These are phyloP conservation scores for Papilio dardanus DNA, from an alignment of 1,140 invertebrate genomes.

Conservation along the genomic window DNA sequence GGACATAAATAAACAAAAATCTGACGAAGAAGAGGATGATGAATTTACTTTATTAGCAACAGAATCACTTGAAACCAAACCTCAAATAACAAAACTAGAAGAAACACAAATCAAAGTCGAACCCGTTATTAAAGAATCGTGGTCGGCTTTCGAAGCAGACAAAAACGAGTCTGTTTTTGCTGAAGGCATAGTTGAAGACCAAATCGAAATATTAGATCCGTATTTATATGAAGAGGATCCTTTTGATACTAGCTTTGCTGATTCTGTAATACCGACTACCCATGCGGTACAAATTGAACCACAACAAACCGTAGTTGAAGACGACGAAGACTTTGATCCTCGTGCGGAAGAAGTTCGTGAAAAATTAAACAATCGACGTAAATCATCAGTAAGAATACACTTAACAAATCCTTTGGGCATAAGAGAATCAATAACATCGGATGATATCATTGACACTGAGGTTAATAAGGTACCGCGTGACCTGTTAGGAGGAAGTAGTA, in stretches of 20 bases:
- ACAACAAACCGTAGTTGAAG: constrained; percentile 82
- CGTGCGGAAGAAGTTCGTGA: constrained; percentile 83
- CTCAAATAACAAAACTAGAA: constrained; percentile 69
- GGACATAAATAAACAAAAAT: constrained; percentile 45
- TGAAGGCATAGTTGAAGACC: constrained; percentile 86
- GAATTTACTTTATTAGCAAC: constrained; percentile 89
- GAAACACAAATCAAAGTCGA: constrained; percentile 66
- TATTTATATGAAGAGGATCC: constrained; percentile 85
- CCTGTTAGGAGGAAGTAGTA: constrained; percentile 89
- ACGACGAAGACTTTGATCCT: constrained; percentile 87
- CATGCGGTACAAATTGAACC: constrained; percentile 82
- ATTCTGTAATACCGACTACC: constrained; percentile 85
- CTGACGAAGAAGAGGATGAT: constrained; percentile 84
- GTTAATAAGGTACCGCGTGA: constrained; percentile 79
- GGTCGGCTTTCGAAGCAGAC: constrained; percentile 87
- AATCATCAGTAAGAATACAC: constrained; percentile 84
- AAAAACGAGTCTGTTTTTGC: constrained; percentile 93
- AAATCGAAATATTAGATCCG: constrained; percentile 72
- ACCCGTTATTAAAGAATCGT: constrained; percentile 81
- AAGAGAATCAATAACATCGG: constrained; percentile 80
- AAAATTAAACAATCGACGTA: constrained; percentile 76
- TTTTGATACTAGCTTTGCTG: constrained; percentile 93
- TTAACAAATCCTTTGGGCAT: constrained; percentile 81
- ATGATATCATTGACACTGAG: constrained; percentile 70
- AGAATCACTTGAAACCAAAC: constrained; percentile 86